These are phyloP conservation scores for Ceramica pisi DNA, from an alignment of 2,888 invertebrate species.

Conservation along the genomic window DNA sequence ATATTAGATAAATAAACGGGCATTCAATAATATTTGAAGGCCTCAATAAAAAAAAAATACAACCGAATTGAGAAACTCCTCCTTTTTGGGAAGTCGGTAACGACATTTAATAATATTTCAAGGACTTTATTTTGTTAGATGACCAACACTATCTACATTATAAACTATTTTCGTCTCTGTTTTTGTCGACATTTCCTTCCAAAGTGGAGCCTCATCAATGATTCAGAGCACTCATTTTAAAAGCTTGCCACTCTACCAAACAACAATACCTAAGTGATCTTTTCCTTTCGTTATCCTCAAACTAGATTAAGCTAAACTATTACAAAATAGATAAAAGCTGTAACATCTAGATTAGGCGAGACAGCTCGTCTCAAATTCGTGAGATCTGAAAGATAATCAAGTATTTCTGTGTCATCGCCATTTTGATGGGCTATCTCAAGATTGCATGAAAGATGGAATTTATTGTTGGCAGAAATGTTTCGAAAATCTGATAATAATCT, in stretches of 20 bases:
- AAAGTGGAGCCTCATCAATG: background rate
- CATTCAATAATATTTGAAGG: too few species aligned
- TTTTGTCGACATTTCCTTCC: background rate
- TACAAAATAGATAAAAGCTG: constrained; percentile 34
- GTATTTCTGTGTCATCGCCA: constrained; percentile 51
- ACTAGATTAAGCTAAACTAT: background rate
- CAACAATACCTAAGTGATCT: background rate
- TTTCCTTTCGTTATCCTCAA: background rate
- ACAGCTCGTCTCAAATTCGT: constrained; percentile 40
- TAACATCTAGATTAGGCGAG: constrained; percentile 28
- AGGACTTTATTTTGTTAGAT: background rate
- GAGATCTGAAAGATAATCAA: constrained; percentile 48
- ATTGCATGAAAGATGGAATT: constrained; percentile 31
- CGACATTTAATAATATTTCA: too few species aligned
- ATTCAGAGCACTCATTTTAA: constrained; percentile 17
- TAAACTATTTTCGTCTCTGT: background rate
- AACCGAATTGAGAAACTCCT: too few species aligned
- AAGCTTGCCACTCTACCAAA: background rate
- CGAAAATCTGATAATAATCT: constrained; percentile 59
- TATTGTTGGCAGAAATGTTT: constrained; percentile 43
- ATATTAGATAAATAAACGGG: too few species aligned
- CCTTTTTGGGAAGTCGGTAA: too few species aligned
- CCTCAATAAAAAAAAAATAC: too few species aligned
- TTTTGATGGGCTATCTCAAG: constrained; percentile 56
- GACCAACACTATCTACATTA: background rate